A percentile compares a stretch with the other conserved stretches of the same genome.
phyloP scores from a whole-genome alignment of 2,888 invertebrate genomes.

The Cyrtodaria siliqua region DNA sequence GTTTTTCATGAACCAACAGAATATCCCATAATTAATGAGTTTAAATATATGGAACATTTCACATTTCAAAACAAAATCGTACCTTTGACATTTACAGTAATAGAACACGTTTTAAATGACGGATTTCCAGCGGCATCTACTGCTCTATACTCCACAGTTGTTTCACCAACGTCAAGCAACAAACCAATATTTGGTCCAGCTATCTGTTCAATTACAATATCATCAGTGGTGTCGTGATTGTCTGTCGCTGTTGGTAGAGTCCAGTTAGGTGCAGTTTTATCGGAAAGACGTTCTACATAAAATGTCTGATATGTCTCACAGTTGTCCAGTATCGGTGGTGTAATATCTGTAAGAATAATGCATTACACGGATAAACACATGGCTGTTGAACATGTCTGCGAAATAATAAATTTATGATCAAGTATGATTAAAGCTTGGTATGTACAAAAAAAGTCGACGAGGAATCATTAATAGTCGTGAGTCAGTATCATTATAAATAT shows the following conservation, averaged over 20 bases:
- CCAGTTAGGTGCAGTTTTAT: not conserved
- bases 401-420: no score
- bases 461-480: no score
- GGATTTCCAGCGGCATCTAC: conserved; percentile 5
- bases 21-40: no score
- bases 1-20: no score
- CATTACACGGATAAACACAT: no score
- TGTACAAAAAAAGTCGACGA: no score
- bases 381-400: no score
- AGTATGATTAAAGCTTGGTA: no score
- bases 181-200: not conserved
- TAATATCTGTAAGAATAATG: conserved; percentile 5
- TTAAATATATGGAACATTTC: no score
- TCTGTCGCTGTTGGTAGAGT: conserved; percentile 5
- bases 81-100: no score
- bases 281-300: not conserved
- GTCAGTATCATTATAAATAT: no score
- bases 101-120: conserved; percentile 2
- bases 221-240: not conserved
- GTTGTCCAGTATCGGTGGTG: not conserved
- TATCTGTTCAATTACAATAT: not conserved
- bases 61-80: no score
- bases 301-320: conserved; percentile 17
- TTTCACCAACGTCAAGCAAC: conserved; percentile 2
- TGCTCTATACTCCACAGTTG: conserved; percentile 4